These are phyloP conservation scores for Cochlearius cochlearius DNA, from an alignment of 2,113 vertebrate genomes.

Conservation along the genomic window DNA sequence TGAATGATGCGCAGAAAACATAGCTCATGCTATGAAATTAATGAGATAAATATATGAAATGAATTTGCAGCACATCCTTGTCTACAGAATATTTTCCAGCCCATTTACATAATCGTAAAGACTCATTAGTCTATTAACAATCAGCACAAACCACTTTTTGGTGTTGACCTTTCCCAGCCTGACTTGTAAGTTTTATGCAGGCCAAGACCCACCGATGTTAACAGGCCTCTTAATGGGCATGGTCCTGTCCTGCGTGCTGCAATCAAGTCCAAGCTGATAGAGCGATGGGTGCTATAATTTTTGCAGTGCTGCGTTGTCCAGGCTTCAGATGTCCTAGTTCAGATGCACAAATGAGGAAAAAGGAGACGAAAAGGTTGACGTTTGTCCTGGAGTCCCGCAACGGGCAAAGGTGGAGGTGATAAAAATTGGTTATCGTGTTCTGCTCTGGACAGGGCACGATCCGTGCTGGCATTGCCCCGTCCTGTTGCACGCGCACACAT, in stretches of 20 bases:
- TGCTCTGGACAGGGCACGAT: too few species aligned
- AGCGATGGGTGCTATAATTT: accelerated
- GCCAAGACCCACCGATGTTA: not conserved
- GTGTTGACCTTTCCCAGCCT: not conserved
- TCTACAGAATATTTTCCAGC: not conserved
- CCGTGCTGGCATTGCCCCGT: not conserved
- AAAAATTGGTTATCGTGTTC: too few species aligned
- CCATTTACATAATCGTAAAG: not conserved
- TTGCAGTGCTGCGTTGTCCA: accelerated
- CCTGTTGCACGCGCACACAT: accelerated
- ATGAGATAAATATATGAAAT: not conserved
- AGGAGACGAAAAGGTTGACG: not conserved
- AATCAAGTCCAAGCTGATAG: not conserved
- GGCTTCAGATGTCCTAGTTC: not conserved
- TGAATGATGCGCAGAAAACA: not conserved
- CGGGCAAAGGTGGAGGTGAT: not conserved
- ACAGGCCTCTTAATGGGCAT: not conserved
- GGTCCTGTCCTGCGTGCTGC: not conserved
- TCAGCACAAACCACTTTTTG: not conserved
- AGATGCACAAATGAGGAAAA: not conserved
- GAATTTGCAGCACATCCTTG: not conserved
- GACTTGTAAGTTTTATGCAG: not conserved
- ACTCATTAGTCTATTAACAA: not conserved
- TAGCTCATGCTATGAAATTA: not conserved
- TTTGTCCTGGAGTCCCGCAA: not conserved